phyloP scores from a whole-genome alignment of 2,888 invertebrate genomes.

The Tinea pellionella region DNA sequence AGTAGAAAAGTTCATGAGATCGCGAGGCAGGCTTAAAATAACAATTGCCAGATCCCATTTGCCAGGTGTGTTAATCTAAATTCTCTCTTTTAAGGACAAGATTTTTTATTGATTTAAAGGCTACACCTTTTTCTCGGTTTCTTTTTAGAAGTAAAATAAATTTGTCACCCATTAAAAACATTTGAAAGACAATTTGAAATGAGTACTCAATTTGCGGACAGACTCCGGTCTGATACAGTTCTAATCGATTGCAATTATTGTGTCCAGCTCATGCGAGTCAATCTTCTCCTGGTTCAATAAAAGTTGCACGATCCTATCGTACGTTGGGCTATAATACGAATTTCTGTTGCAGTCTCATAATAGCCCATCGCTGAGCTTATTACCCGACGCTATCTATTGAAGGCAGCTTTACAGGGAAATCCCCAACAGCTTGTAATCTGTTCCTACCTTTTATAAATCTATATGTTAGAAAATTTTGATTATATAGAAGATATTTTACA shows the following conservation, averaged over 20 bases:
- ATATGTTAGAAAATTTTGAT: not conserved
- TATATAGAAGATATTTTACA: too few relatives aligned
- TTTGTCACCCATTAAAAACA: not conserved
- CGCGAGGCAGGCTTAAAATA: not conserved
- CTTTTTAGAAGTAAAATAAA: not conserved
- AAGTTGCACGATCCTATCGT: conserved; percentile 41
- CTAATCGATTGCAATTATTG: conserved; percentile 51
- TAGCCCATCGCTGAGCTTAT: conserved; percentile 65
- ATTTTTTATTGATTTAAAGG: not conserved
- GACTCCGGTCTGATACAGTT: conserved; percentile 18
- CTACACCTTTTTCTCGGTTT: not conserved
- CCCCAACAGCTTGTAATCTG: conserved; percentile 44
- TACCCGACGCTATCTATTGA: conserved; percentile 65
- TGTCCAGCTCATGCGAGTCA: conserved; percentile 34
- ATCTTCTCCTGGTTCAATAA: conserved; percentile 22
- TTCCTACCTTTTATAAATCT: not conserved
- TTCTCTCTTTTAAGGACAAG: not conserved
- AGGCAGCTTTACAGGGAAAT: conserved; percentile 64
- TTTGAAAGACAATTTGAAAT: not conserved
- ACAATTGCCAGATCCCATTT: not conserved
- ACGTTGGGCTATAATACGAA: conserved; percentile 46
- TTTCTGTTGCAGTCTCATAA: conserved; percentile 52
- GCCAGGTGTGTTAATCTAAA: not conserved
- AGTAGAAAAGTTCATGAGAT: not conserved
- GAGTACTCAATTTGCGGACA: conserved; percentile 1